A percentile compares a stretch with the other conserved stretches of the same genome.
Conservation (phyloP, 2,113 vertebrate species). For the Noctilio leporinus region DNA sequence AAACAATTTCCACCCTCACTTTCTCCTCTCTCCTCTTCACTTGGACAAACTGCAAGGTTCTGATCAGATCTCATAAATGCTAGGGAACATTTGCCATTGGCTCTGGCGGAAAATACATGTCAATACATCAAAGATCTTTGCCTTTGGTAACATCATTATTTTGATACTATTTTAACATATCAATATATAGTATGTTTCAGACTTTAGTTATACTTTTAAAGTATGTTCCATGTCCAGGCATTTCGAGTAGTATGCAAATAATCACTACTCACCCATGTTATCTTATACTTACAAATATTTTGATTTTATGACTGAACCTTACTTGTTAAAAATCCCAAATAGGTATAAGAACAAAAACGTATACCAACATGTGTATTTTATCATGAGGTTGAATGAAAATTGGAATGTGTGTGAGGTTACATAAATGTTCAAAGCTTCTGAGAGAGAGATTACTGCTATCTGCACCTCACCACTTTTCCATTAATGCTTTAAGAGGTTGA, state of each 20-base stretch:
- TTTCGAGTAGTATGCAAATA: neutral
- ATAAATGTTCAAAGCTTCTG: neutral
- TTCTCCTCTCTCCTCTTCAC: neutral
- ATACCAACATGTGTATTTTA: neutral
- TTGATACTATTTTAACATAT: neutral
- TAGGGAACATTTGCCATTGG: neutral
- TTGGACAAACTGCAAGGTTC: neutral
- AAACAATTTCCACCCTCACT: accelerated
- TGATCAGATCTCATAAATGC: neutral
- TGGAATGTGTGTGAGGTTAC: neutral
- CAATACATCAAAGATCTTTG: neutral
- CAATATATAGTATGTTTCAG: neutral
- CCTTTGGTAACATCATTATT: neutral
- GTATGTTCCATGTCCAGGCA: neutral
- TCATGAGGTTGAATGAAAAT: neutral
- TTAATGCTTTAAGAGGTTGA: neutral
- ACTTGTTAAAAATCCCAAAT: neutral
- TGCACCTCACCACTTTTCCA: no score
- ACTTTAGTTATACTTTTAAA: neutral
- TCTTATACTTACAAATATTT: constrained; percentile 1
- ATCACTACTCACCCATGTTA: neutral
- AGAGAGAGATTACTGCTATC: neutral
- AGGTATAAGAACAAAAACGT: neutral
- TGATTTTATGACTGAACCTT: neutral
- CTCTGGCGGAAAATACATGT: neutral